These are phyloP conservation scores for Smithornis capensis DNA, from an alignment of 2,113 vertebrate species.

Conservation along the genomic window DNA sequence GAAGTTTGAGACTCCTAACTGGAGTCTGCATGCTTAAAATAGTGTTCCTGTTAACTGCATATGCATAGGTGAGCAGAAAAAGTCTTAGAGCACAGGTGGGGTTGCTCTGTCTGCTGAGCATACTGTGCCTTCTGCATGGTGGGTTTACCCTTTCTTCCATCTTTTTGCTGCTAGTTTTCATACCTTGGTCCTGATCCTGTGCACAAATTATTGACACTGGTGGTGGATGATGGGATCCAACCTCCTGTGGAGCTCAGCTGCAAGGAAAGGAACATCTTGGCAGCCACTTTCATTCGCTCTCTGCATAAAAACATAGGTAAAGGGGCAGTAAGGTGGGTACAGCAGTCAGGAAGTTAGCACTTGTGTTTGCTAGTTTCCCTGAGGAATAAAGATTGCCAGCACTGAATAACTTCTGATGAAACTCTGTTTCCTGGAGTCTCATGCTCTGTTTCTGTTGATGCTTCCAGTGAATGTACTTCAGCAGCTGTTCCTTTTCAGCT, in stretches of 20 bases:
- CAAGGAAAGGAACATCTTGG: slow-evolving; percentile 98
- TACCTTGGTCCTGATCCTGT: slow-evolving; percentile 94
- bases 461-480: neutral
- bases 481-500: slow-evolving; percentile 9
- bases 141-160: slow-evolving; percentile 54
- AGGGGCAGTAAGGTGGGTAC: slow-evolving; percentile 3
- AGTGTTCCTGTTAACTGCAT: neutral
- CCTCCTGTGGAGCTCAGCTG: slow-evolving; percentile 97
- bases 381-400: neutral
- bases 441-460: neutral
- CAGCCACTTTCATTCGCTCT: slow-evolving; percentile 96
- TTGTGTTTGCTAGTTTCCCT: neutral
- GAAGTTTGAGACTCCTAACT: neutral
- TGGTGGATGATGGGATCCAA: slow-evolving; percentile 98
- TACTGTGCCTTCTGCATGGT: slow-evolving; percentile 37
- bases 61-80: neutral
- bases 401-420: neutral
- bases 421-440: neutral
- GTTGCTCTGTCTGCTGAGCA: slow-evolving; percentile 2
- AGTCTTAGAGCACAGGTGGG: neutral
- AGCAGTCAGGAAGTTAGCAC: slow-evolving; percentile 1
- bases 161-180: slow-evolving; percentile 82
- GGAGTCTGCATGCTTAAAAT: neutral
- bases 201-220: slow-evolving; percentile 92
- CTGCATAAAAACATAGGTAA: slow-evolving; percentile 98